Conservation (phyloP, 2,888 invertebrate genomes). For the Eilema sororculum region DNA sequence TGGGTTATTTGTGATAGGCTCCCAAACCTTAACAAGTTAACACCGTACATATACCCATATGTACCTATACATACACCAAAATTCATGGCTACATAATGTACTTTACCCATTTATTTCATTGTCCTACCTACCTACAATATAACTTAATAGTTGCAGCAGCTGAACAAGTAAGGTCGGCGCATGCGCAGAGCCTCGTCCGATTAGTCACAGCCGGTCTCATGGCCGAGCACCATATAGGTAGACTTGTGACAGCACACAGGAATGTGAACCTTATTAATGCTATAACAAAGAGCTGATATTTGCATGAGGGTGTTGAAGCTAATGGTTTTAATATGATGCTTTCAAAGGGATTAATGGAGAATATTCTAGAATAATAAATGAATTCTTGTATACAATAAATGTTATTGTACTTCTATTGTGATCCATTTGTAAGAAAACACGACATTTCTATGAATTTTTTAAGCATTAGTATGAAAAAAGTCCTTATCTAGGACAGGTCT, state of each 20-base stretch:
- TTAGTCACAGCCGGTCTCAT: constrained; percentile 52
- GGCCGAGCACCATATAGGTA: constrained; percentile 49
- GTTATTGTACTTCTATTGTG: not conserved
- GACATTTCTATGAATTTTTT: too few species aligned
- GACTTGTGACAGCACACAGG: constrained; percentile 8
- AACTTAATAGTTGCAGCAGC: constrained; percentile 49
- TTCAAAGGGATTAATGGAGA: constrained; percentile 36
- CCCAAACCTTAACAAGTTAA: too few species aligned
- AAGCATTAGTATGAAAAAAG: too few species aligned
- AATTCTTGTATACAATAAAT: not conserved
- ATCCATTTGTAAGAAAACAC: too few species aligned
- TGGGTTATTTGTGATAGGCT: too few species aligned
- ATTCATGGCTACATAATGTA: not conserved
- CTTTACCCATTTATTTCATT: not conserved
- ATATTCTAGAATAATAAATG: constrained; percentile 13
- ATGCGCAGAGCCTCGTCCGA: constrained; percentile 46
- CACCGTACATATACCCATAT: too few species aligned
- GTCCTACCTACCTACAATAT: constrained; percentile 31
- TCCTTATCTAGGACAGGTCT: too few species aligned
- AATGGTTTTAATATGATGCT: constrained; percentile 29
- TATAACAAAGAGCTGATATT: constrained; percentile 4
- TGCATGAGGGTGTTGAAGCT: constrained; percentile 2
- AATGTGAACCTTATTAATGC: constrained; percentile 24
- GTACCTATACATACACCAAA: not conserved
- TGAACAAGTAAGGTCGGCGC: constrained; percentile 47